Conservation (phyloP, 2,113 vertebrate species). For the Sinosuthora webbiana region DNA sequence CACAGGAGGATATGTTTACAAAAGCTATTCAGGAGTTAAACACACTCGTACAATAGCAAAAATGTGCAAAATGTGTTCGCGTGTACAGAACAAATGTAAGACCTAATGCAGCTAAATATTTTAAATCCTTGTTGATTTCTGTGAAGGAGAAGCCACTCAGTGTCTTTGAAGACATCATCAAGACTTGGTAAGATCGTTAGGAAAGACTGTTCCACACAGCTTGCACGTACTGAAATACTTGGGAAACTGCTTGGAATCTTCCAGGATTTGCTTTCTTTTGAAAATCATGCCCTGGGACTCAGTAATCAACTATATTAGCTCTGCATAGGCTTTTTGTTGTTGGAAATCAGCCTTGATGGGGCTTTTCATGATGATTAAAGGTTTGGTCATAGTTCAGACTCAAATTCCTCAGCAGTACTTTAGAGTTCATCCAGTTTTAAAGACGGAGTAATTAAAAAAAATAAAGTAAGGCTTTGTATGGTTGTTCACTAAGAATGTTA, state of each 20-base stretch:
- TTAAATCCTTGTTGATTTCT: background rate
- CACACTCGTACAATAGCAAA: background rate
- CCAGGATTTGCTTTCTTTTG: background rate
- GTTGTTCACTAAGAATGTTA: constrained; percentile 16
- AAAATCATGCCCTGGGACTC: background rate
- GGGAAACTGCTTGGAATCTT: background rate
- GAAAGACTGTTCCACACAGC: background rate
- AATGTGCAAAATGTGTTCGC: background rate
- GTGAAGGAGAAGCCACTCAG: background rate
- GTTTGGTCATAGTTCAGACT: constrained; percentile 15
- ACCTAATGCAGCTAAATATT: background rate
- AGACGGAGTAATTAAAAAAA: background rate
- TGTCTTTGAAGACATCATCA: background rate
- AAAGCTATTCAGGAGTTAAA: background rate
- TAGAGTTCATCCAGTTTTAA: background rate
- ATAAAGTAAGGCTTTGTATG: background rate
- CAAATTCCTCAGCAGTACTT: constrained; percentile 23
- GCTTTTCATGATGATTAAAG: constrained; percentile 33
- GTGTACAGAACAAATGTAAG: background rate
- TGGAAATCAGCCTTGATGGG: background rate
- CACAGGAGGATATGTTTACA: background rate
- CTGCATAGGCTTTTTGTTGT: background rate
- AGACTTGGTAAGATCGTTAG: background rate
- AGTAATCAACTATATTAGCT: constrained; percentile 4
- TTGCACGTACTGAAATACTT: background rate